Evolutionary conservation across 1,140 invertebrate genomes (phyloP), one percentile per base, ranked within the genome.

Genomic region (Rhizoglyphus robini): DNA sequence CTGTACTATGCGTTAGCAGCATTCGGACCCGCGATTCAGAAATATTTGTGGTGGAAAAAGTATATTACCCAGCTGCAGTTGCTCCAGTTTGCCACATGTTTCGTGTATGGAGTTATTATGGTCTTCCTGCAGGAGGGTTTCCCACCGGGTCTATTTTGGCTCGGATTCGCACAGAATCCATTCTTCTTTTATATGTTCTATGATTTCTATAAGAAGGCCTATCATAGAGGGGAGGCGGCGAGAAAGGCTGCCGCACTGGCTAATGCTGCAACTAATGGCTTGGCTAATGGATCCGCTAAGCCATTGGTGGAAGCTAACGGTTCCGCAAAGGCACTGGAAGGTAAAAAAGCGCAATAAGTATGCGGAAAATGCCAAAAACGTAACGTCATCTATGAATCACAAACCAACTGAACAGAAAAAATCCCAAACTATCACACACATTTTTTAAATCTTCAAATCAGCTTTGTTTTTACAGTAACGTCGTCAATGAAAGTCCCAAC

Each of bases 11-110:
- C 63, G 8, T 29, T 68, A n/a, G 67, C 67, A 2, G 30, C 65
- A 20, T 61, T 67, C 51, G 65, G 65, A 1, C 34, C 63, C 0
- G 4, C 4, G 1, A 34, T 60, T 13, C 49, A 59, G 27, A 57
- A 57, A 18, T 67, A 67, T 51, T 36, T 68, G 13, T 68, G 67
- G 67, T 68, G 67, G 67, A 68, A 68, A 30, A 68, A 68, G 34
- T 67, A 68, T 30, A 30, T 68, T 8, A 68, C 67, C 8, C 63
- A 67, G 38, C 23, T 65, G n/a, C 67, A 68, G 62, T 36, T 68
- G 20, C 1, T 68, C 11, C 67, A 68, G 49, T 68, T 68, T 41
- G 31, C 25, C 2, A 57, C 4, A 3, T 65, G 60, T 59, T 11
- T 27, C 59, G 1, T 36, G 2, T 54, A 66, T 41, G 38, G 62